Evolutionary conservation across 2,113 vertebrate species (phyloP).

Genomic region (Oryzias woworae): DNA sequence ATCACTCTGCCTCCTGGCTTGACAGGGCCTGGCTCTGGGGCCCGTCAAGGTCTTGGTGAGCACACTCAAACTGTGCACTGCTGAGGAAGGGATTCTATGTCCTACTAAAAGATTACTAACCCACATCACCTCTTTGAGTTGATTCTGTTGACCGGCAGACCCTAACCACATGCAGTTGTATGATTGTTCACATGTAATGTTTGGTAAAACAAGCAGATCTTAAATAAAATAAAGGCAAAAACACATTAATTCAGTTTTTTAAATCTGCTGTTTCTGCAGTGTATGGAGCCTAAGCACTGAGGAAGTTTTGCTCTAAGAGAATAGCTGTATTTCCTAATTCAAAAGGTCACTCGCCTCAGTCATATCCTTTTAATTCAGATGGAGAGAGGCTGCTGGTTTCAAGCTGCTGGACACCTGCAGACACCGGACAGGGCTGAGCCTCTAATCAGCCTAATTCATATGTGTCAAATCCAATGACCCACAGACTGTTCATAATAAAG

Average conservation of each 20-base stretch:
- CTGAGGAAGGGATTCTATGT: conserved; percentile 75
- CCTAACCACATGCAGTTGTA: conserved; percentile 14
- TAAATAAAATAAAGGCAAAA: background rate
- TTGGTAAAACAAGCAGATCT: conserved; percentile 14
- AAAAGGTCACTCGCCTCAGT: conserved; percentile 76
- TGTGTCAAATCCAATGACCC: conserved; percentile 80
- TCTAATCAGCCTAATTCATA: conserved; percentile 82
- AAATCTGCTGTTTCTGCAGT: background rate
- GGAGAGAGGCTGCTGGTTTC: conserved; percentile 65
- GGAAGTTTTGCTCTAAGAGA: no score
- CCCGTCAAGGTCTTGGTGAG: conserved; percentile 68
- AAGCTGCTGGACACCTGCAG: conserved; percentile 70
- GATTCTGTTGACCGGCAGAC: conserved; percentile 73
- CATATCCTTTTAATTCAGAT: conserved; percentile 77
- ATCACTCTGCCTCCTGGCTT: conserved; percentile 78
- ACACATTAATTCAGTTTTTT: background rate
- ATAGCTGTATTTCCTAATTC: conserved; percentile 48
- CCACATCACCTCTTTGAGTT: conserved; percentile 76
- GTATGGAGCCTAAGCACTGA: background rate
- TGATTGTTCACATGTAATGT: background rate
- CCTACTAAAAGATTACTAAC: conserved; percentile 79
- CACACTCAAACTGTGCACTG: conserved; percentile 67
- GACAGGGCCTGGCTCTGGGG: conserved; percentile 76
- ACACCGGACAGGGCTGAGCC: conserved; percentile 58
- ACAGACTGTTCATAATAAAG: conserved; percentile 78